A percentile compares a stretch with the other conserved stretches of the same genome.
Conservation (phyloP, 2,797 vertebrate genomes). For the Pterois miles region DNA sequence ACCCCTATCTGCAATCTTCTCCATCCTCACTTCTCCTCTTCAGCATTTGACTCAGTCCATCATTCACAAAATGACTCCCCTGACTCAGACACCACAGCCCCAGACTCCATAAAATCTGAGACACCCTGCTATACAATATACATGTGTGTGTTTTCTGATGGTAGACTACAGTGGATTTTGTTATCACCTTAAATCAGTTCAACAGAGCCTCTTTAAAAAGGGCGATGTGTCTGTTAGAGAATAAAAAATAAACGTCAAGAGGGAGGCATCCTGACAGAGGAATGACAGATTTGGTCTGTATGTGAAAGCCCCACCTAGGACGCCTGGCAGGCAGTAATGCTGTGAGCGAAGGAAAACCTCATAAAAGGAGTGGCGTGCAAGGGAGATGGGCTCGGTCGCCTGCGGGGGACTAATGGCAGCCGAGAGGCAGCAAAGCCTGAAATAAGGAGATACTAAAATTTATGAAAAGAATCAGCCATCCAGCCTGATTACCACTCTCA, state of each 20-base stretch:
- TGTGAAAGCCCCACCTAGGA: slow-evolving; percentile 67
- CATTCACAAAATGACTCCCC: slow-evolving; percentile 45
- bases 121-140: slow-evolving; percentile 24
- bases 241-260: slow-evolving; percentile 59
- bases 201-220: slow-evolving; percentile 59
- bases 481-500: slow-evolving; percentile 69
- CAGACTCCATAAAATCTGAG: slow-evolving; percentile 50
- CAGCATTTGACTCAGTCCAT: slow-evolving; percentile 33
- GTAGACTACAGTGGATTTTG: slow-evolving; percentile 34
- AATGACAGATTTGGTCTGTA: slow-evolving; percentile 66
- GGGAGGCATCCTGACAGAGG: slow-evolving; percentile 60
- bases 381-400: slow-evolving; percentile 68
- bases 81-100: slow-evolving; percentile 5
- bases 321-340: slow-evolving; percentile 60
- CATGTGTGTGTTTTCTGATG: slow-evolving; percentile 46
- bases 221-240: slow-evolving; percentile 55
- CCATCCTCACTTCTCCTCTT: slow-evolving; percentile 1
- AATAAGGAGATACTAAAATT: slow-evolving; percentile 80
- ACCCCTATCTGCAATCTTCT: slow-evolving; percentile 1
- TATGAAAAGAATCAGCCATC: slow-evolving; percentile 78
- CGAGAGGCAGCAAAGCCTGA: slow-evolving; percentile 79
- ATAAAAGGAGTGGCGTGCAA: slow-evolving; percentile 67
- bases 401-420: slow-evolving; percentile 76
- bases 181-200: slow-evolving; percentile 57
- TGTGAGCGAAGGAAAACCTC: slow-evolving; percentile 69